Evolutionary conservation across 1,140 invertebrate species (phyloP).

Genomic region (Brachionus koreanus): DNA sequence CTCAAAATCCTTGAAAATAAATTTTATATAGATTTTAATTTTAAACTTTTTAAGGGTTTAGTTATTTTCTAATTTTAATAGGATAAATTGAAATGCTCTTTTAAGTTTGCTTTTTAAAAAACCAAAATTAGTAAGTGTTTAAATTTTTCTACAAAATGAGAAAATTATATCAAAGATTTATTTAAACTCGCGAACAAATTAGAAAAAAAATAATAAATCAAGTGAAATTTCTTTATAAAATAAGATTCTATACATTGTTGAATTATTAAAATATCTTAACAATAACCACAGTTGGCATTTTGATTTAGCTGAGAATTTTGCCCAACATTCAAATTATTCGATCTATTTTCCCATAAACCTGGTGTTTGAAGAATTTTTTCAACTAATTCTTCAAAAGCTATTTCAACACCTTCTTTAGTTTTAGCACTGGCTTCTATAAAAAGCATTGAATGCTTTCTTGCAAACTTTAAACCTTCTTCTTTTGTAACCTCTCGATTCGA

Average conservation of each 20-base stretch:
- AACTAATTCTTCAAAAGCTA: conserved; percentile 94
- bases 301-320: background rate
- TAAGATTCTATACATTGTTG: background rate
- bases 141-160: too few species aligned
- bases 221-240: background rate
- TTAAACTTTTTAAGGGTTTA: too few species aligned
- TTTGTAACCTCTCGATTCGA: conserved; percentile 72
- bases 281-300: conserved; percentile 10
- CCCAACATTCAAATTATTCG: background rate
- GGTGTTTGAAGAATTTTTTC: conserved; percentile 43
- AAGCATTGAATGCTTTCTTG: conserved; percentile 85
- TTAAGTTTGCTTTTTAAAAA: too few species aligned
- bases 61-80: too few species aligned
- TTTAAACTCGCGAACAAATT: background rate
- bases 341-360: conserved; percentile 38
- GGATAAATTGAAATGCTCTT: too few species aligned
- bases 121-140: too few species aligned
- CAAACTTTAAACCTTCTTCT: conserved; percentile 89
- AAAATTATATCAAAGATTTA: background rate
- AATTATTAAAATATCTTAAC: background rate
- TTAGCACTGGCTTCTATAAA: conserved; percentile 98
- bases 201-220: background rate
- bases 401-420: conserved; percentile 87
- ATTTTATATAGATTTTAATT: too few species aligned
- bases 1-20: too few species aligned